Conservation (phyloP, 2,113 vertebrate species). For the Campylomormyrus tamandua region DNA sequence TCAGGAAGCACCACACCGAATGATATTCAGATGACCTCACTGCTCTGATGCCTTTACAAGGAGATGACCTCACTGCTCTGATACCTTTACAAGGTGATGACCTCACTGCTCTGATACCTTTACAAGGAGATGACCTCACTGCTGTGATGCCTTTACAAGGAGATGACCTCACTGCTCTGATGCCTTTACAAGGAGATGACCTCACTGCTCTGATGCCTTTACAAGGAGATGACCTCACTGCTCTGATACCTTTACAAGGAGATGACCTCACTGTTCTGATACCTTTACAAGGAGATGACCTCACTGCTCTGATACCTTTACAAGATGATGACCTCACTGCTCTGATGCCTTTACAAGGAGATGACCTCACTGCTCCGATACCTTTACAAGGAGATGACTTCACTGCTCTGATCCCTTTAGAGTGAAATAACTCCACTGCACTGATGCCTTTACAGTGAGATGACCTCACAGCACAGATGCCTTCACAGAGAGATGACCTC, state of each 20-base stretch:
- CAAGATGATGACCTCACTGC: neutral
- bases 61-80: neutral
- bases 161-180: neutral
- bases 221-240: too few species aligned
- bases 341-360: neutral
- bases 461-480: neutral
- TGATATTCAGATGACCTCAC: neutral
- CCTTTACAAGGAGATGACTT: neutral
- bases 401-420: neutral
- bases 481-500: neutral
- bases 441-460: neutral
- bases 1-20: neutral
- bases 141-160: too few species aligned
- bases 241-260: too few species aligned
- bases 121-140: too few species aligned
- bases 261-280: neutral
- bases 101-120: neutral
- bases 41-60: neutral
- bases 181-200: neutral
- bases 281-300: neutral
- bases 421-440: neutral
- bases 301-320: neutral
- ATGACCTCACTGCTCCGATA: neutral
- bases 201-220: neutral
- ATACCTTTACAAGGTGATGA: too few species aligned